Conservation (phyloP, 2,113 vertebrate species). For the Pelodiscus sinensis region DNA sequence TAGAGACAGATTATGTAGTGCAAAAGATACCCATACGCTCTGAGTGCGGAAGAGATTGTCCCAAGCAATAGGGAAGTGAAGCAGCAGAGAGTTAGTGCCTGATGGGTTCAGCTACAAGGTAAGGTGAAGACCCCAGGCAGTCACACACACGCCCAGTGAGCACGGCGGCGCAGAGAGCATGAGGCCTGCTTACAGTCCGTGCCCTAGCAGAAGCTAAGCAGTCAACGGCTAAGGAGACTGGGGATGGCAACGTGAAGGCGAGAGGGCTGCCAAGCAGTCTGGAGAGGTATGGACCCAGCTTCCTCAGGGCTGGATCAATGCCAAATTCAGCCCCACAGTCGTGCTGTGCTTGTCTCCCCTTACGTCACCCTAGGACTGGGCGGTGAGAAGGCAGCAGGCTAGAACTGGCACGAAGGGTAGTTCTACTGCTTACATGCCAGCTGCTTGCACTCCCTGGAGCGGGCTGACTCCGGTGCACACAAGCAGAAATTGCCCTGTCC, state of each 20-base stretch:
- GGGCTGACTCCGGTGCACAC: background rate
- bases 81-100: background rate
- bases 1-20: background rate
- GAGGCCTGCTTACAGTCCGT: slow-evolving; percentile 56
- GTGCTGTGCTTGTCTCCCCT: background rate
- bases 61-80: slow-evolving; percentile 36
- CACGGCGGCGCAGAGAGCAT: background rate
- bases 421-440: background rate
- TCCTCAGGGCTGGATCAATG: background rate
- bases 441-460: background rate
- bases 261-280: background rate
- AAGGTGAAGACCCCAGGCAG: slow-evolving; percentile 47
- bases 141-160: background rate
- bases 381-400: background rate
- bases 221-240: slow-evolving; percentile 53
- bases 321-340: background rate
- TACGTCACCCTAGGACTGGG: background rate
- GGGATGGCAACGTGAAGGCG: slow-evolving; percentile 40
- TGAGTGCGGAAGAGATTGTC: slow-evolving; percentile 63
- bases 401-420: background rate
- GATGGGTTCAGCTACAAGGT: slow-evolving; percentile 50
- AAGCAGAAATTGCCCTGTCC: background rate
- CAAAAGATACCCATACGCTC: background rate
- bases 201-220: slow-evolving; percentile 60
- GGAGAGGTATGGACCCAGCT: background rate